These are phyloP conservation scores for Lycopodina hypogea DNA, from an alignment of 37 sponge, comb jelly and placozoan species.

Conservation along the genomic window DNA sequence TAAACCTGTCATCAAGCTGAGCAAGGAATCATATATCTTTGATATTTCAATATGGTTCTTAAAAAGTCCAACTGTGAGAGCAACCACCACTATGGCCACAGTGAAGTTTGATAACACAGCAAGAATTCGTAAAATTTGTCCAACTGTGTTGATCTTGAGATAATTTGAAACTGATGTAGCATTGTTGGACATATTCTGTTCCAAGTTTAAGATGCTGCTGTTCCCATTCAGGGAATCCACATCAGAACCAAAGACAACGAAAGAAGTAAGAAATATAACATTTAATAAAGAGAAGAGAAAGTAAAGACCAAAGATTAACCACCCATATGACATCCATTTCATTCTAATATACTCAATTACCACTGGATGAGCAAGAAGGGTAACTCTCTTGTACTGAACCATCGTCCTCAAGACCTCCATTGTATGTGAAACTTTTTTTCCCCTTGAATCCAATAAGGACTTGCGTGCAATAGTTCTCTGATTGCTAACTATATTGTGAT, in stretches of 20 bases:
- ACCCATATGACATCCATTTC: conserved; percentile 79
- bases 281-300: conserved; percentile 30
- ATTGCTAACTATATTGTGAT: neutral
- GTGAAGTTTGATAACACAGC: neutral
- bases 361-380: conserved; percentile 68
- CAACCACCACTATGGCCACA: neutral
- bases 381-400: conserved; percentile 44
- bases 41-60: neutral
- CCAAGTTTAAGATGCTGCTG: neutral
- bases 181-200: neutral
- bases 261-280: conserved; percentile 48
- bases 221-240: neutral
- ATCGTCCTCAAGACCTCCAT: conserved; percentile 47
- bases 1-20: neutral
- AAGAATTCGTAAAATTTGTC: neutral
- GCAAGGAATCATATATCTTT: neutral
- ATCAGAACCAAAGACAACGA: conserved; percentile 25
- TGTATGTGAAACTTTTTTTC: conserved; percentile 9
- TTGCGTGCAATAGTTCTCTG: neutral
- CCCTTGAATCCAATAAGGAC: neutral
- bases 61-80: neutral
- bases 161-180: neutral
- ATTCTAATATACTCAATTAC: conserved; percentile 44
- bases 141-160: neutral
- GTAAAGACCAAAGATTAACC: conserved; percentile 14